Conservation (phyloP, 2,797 vertebrate genomes). For the Schizopygopsis pylzovi region DNA sequence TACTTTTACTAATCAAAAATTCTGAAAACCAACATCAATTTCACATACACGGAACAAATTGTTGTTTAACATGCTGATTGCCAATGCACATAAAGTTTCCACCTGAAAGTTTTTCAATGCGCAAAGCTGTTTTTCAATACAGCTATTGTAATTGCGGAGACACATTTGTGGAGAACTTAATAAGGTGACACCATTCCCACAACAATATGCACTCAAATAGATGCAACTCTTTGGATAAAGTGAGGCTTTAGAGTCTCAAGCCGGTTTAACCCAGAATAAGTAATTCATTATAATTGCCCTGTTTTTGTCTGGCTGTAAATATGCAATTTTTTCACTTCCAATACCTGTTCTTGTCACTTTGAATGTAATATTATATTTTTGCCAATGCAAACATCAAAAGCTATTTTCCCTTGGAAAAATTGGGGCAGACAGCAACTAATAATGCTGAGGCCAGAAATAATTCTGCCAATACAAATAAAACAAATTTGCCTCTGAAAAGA, state of each 20-base stretch:
- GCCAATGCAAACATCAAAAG: slow-evolving; percentile 1
- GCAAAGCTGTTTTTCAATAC: slow-evolving; percentile 20
- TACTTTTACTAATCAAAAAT: neutral
- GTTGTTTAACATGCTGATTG: neutral
- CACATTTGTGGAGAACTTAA: neutral
- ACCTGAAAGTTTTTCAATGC: neutral
- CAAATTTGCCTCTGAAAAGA: neutral
- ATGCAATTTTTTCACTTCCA: neutral
- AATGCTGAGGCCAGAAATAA: slow-evolving; percentile 8
- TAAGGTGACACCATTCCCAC: slow-evolving; percentile 7
- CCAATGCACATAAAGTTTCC: neutral
- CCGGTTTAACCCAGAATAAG: neutral
- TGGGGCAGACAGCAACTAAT: slow-evolving; percentile 11
- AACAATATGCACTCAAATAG: neutral
- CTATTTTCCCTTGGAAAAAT: neutral
- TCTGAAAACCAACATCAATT: neutral
- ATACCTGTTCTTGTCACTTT: slow-evolving; percentile 1
- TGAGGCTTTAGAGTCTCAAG: neutral
- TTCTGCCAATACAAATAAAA: slow-evolving; percentile 27
- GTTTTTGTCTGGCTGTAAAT: slow-evolving; percentile 16
- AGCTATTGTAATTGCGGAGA: neutral
- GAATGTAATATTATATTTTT: slow-evolving; percentile 19
- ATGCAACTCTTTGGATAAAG: neutral
- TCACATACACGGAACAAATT: neutral
- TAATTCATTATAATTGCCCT: neutral